Base-by-base conservation (phyloP, 1,140 invertebrate species). In the Cydia strobilella region DNA sequence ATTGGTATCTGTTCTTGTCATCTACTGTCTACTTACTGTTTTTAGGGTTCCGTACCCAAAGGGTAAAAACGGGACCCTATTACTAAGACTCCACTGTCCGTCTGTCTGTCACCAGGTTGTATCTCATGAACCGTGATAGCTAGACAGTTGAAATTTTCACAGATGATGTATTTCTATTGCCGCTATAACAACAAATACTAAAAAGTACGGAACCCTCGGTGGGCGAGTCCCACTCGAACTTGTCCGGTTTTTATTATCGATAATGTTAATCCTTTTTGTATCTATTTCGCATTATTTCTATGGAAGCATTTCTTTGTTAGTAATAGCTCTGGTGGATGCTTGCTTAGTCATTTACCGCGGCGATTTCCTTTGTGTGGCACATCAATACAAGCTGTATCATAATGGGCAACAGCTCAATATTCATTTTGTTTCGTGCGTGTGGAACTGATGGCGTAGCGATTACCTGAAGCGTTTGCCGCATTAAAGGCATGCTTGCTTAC, bases 361-460 rank as follows among this genome's bases (percentile, higher is more conserved):
- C 63, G 71, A 74, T 76, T 81, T 76, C 79, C 76, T 79, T 85
- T 84, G 79, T 84, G 77, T 74, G 25, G 75, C 35, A 72, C 80
- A 76, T 82, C 76, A 78, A 77, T 79, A 66, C 76, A 62, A 74
- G 75, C 77, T 80, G 74, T 79, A 80, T 74, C 42, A 77, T 81
- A 85, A 85, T 80, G 74, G 78, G 73, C 79, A 85, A 85, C 79
- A 74, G 78, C 75, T 83, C 74, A 77, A 78, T 72, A 51, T 72
- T 80, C 79, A 77, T 75, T 76, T 78, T 39, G 27, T 75, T 79
- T 77, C 72, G 77, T 75, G 75, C 73, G 63, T 76, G 51, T 59
- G 75, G 76, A 75, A 54, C 62, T 59, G 72, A 42, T 54, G 51
- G 42, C 51, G 59, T 77, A 65, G 48, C 71, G 72, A 51, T 77